Evolutionary conservation across 2,113 vertebrate species (phyloP).

Genomic region (Acanthisitta chloris): DNA sequence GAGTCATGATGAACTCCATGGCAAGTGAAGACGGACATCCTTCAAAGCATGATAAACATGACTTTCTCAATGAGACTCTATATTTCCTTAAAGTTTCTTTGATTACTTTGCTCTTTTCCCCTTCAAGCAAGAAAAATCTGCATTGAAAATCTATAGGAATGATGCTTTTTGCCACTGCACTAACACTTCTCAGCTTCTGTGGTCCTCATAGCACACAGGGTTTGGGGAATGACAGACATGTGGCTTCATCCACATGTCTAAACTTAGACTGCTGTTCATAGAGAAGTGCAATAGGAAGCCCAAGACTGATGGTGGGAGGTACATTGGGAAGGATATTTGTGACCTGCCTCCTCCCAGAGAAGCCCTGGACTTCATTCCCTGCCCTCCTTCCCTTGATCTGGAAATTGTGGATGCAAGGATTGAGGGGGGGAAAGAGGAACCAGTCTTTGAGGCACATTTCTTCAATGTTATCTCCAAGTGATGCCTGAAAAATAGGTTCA

Average conservation of each 20-base stretch:
- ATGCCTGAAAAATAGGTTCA: background rate
- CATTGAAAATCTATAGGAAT: background rate
- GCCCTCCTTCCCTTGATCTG: background rate
- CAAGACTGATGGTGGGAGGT: accelerated
- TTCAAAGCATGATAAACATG: background rate
- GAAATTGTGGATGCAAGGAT: background rate
- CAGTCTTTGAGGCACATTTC: background rate
- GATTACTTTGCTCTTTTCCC: background rate
- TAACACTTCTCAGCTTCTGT: background rate
- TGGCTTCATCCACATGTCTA: background rate
- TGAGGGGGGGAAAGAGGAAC: background rate
- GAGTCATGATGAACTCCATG: background rate
- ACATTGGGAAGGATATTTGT: background rate
- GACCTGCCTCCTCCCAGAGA: background rate
- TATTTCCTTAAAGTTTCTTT: background rate
- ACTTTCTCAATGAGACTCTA: background rate
- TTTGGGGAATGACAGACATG: background rate
- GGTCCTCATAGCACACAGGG: background rate
- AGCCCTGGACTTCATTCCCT: background rate
- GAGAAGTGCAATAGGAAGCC: background rate
- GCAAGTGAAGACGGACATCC: background rate
- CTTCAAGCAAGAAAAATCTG: background rate
- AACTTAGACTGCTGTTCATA: background rate
- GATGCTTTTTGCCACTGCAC: background rate
- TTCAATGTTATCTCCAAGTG: background rate